Percentiles rank a stretch among this genome's conserved stretches.
phyloP scores from a whole-genome alignment of 2,113 vertebrate species.

The cattle (Bos taurus) region DNA sequence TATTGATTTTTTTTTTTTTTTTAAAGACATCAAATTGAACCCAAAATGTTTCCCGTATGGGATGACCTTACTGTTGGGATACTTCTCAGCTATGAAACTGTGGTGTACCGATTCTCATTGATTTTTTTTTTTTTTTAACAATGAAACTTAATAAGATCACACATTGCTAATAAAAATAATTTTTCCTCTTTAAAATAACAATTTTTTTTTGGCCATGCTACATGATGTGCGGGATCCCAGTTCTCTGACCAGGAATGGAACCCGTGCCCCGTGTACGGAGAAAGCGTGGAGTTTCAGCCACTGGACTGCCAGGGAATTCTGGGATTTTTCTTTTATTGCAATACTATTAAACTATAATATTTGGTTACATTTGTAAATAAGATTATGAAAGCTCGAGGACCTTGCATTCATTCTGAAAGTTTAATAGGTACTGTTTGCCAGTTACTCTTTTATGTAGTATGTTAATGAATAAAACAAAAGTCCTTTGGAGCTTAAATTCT shows the following conservation, averaged over 20 bases:
- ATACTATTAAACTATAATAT: background rate
- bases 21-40: background rate
- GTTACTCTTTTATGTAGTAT: background rate
- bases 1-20: background rate
- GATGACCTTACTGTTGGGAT: background rate
- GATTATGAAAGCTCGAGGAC: background rate
- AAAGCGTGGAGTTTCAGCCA: rapidly evolving
- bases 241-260: background rate
- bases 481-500: background rate
- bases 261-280: background rate
- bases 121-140: background rate
- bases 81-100: background rate
- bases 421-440: background rate
- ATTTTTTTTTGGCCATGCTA: background rate
- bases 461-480: background rate
- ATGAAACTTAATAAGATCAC: background rate
- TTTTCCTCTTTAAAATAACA: background rate
- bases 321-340: background rate
- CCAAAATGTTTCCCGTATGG: background rate
- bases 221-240: background rate
- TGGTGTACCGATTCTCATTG: background rate
- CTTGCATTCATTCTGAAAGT: background rate
- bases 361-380: background rate
- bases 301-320: background rate
- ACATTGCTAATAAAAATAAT: background rate